Percentiles rank a stretch among this genome's conserved stretches.
Evolutionary conservation across 2,797 vertebrate genomes (phyloP).

Genomic region (Halcyon leucocephala): DNA sequence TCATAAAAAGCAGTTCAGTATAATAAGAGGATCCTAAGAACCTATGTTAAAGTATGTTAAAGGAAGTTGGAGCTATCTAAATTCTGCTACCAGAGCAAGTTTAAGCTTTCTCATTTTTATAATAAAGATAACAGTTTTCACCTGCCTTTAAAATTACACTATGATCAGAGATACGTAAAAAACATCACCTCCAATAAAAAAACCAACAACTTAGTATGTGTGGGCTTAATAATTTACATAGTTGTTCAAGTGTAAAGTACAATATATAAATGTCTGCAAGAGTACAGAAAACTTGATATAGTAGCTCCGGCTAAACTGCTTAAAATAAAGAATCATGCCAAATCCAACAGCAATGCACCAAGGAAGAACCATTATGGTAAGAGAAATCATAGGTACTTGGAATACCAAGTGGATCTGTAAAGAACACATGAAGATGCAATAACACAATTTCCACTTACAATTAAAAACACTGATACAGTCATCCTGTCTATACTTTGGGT

Average conservation of each 20-base stretch:
- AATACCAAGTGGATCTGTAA: constrained; percentile 33
- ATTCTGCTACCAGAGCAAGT: not conserved
- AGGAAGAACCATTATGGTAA: constrained; percentile 18
- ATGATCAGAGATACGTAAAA: not conserved
- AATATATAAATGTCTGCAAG: not conserved
- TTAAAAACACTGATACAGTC: constrained; percentile 64
- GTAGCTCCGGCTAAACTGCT: not conserved
- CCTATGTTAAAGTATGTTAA: not conserved
- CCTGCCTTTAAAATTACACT: not conserved
- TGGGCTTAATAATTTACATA: not conserved
- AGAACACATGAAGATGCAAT: constrained; percentile 31
- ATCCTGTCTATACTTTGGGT: constrained; percentile 24
- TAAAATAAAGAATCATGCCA: constrained; percentile 15
- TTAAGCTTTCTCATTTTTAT: not conserved
- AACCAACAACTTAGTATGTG: not conserved
- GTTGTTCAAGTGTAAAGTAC: not conserved
- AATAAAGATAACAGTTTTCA: not conserved
- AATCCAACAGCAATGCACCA: constrained; percentile 33
- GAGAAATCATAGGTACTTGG: not conserved
- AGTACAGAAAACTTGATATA: not conserved
- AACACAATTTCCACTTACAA: constrained; percentile 42
- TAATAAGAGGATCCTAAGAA: not conserved
- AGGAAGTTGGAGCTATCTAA: not conserved
- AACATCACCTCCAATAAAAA: not conserved
- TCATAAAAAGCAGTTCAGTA: not conserved